These are phyloP conservation scores for Bombus vancouverensis DNA, from an alignment of 1,140 invertebrate species.

Conservation along the genomic window DNA sequence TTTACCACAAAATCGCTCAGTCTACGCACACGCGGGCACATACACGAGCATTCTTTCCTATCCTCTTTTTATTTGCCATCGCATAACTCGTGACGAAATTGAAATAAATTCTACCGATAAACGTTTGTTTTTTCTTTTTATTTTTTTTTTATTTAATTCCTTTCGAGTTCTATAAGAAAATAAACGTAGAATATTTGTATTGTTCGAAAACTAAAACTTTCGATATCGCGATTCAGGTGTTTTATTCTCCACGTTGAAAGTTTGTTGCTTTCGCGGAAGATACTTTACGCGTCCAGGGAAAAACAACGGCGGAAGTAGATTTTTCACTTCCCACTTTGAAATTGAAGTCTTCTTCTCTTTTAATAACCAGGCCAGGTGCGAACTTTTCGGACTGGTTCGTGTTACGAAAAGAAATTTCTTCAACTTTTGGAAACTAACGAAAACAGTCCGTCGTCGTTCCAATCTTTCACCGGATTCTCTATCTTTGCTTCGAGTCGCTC, in stretches of 20 bases:
- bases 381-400: not conserved
- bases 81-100: not conserved
- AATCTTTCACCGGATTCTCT: not conserved
- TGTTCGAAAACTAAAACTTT: not conserved
- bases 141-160: not conserved
- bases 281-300: not conserved
- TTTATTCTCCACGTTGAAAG: not conserved
- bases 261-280: not conserved
- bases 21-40: not conserved
- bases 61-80: too few relatives aligned
- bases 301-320: not conserved
- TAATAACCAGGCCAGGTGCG: not conserved
- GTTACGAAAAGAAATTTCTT: not conserved
- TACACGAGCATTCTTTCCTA: too few relatives aligned
- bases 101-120: not conserved
- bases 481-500: not conserved
- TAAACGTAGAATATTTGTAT: not conserved
- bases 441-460: not conserved
- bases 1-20: not conserved
- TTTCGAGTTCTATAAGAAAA: not conserved
- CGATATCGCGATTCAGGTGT: not conserved
- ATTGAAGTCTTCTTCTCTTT: not conserved
- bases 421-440: not conserved
- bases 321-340: not conserved
- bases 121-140: not conserved